Conservation (phyloP, 2,888 invertebrate genomes). For the Nomada lathburiana region DNA sequence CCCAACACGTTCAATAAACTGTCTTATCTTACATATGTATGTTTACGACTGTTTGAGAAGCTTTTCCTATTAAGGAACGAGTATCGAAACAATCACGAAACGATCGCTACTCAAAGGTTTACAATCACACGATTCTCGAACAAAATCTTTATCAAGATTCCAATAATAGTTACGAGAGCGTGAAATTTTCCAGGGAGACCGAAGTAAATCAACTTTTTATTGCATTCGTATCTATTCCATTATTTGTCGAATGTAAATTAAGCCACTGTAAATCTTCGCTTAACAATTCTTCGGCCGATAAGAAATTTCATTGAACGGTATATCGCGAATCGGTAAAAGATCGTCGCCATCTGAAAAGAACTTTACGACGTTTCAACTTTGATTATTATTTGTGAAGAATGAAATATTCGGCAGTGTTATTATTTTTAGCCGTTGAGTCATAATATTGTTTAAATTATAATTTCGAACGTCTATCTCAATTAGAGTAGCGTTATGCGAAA, state of each 20-base stretch:
- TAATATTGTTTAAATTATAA: neutral
- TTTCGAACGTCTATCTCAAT: no score
- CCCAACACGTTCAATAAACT: constrained; percentile 54
- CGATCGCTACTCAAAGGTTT: constrained; percentile 88
- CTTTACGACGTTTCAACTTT: neutral
- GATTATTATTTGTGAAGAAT: neutral
- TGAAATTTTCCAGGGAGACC: constrained; percentile 68
- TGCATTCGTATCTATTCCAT: neutral
- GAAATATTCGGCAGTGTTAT: neutral
- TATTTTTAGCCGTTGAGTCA: neutral
- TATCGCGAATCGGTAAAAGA: constrained; percentile 1
- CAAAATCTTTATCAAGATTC: constrained; percentile 88
- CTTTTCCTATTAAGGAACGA: constrained; percentile 78
- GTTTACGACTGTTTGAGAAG: constrained; percentile 80
- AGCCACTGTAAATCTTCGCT: neutral
- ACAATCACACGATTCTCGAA: constrained; percentile 88
- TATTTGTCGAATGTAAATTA: neutral
- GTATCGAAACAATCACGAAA: constrained; percentile 87
- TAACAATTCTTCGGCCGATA: neutral
- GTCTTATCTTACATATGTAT: constrained; percentile 58
- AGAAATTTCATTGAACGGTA: neutral
- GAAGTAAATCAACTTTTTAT: neutral
- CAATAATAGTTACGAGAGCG: constrained; percentile 77
- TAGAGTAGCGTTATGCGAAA: no score
- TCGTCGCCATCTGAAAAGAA: neutral